Percentiles rank a stretch among this genome's conserved stretches.
Evolutionary conservation across 2,113 vertebrate species (phyloP).

Genomic region (Cyanistes caeruleus): DNA sequence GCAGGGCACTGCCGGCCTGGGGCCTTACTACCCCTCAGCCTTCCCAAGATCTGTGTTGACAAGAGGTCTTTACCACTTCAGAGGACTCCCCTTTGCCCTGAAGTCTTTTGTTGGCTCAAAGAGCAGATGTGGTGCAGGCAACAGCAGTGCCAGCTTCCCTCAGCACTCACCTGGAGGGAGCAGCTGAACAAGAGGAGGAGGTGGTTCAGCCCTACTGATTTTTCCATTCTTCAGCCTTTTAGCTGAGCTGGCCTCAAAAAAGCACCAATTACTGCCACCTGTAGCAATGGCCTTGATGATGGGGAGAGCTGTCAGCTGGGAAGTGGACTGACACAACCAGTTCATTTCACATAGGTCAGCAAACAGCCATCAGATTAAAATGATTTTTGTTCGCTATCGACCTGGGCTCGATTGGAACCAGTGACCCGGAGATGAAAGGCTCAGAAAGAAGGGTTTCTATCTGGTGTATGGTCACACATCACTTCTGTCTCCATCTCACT

Average conservation of each 20-base stretch:
- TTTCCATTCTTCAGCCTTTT: constrained; percentile 39
- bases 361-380: constrained; percentile 73
- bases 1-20: neutral
- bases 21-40: neutral
- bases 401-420: constrained; percentile 64
- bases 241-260: constrained; percentile 34
- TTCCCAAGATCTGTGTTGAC: neutral
- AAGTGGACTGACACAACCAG: constrained; percentile 69
- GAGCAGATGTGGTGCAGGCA: constrained; percentile 32
- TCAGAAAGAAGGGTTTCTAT: constrained; percentile 69
- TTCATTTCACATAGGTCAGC: constrained; percentile 73
- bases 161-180: constrained; percentile 36
- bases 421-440: constrained; percentile 72
- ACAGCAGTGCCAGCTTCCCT: neutral
- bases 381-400: constrained; percentile 73
- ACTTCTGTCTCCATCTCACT: constrained; percentile 67
- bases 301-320: constrained; percentile 64
- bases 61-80: constrained; percentile 30
- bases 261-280: constrained; percentile 64
- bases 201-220: constrained; percentile 33
- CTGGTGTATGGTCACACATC: constrained; percentile 67
- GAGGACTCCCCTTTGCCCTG: neutral
- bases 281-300: constrained; percentile 59
- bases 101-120: constrained; percentile 35
- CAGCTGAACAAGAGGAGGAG: constrained; percentile 38